Evolutionary conservation across 1,140 invertebrate species (phyloP), one percentile per base, ranked within the genome.

Genomic region (Conus betulinus): DNA sequence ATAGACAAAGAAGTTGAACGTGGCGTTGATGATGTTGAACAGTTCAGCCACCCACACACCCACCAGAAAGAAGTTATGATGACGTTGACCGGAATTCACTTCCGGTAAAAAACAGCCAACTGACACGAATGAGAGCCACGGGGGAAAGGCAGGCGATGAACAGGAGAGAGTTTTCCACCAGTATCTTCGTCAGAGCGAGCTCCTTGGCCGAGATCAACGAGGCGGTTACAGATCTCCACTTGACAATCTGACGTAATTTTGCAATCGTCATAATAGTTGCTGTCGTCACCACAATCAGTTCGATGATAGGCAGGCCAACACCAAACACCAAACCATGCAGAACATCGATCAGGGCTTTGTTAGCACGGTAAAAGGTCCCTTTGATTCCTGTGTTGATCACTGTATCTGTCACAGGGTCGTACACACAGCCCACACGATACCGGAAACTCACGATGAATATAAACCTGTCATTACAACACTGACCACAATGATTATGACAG

Each of bases 151-250:
- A 85, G 23, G 67, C 57, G 84, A 85, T 67, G 25, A 67, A 85
- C 20, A 85, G 27, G 5, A 85, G 3, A 7, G 84, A 85, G n/a
- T 23, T 85, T 17, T 13, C 84, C 23, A 85, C n/a, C 60, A 85
- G n/a, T 25, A 85, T 67, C 55, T 57, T 53, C n/a, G 84, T 85
- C 57, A 85, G 55, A 10, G 57, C 84, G 5, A 85, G 52, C 55
- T 85, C 84, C 78, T 51, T 17, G 39, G 52, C 78, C n/a, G 52
- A 53, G 78, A 53, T 81, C 1, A 13, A 11, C 10, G 7, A 13
- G 10, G 25, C 15, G 78, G 78, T 52, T 27, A 3, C 52, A 20
- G 27, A 20, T 81, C 78, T 81, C 78, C 78, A 81, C 8, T 5
- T 27, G 1, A 27, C 78, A 6, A 51, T 11, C 52, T 51, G 52